Conservation (phyloP, 2,888 invertebrate species). For the Mythimna lalbum region DNA sequence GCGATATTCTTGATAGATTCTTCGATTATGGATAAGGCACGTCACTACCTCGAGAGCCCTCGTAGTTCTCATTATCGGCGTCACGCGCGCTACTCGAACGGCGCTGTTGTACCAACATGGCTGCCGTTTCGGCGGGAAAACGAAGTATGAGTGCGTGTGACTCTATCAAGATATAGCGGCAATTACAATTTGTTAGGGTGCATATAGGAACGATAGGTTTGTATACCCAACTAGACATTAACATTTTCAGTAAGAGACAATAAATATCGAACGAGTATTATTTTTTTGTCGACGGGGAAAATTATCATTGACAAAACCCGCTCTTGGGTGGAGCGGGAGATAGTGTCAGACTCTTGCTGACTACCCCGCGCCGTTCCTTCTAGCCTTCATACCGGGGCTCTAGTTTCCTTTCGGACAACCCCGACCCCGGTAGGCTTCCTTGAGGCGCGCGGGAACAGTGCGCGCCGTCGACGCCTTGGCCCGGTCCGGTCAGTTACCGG, state of each 20-base stretch:
- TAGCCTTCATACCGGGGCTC: too few species aligned
- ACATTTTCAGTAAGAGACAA: background rate
- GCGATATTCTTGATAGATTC: conserved; percentile 58
- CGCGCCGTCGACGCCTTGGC: too few species aligned
- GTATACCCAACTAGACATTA: background rate
- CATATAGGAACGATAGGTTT: background rate
- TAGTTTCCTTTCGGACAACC: too few species aligned
- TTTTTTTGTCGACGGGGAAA: too few species aligned
- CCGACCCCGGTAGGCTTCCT: too few species aligned
- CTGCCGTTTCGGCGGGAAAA: conserved; percentile 61
- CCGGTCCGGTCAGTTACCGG: too few species aligned
- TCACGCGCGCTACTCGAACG: conserved; percentile 81
- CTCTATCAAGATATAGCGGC: conserved; percentile 58
- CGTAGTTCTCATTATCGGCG: conserved; percentile 78
- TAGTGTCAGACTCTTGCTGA: too few species aligned
- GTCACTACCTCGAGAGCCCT: conserved; percentile 71
- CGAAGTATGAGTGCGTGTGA: conserved; percentile 52
- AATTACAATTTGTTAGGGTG: conserved; percentile 49
- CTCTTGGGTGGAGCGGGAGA: too few species aligned
- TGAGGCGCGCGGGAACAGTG: too few species aligned
- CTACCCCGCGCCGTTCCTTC: too few species aligned
- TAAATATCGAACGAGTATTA: background rate
- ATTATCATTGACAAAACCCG: too few species aligned
- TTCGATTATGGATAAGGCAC: conserved; percentile 82
- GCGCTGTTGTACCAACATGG: conserved; percentile 80